These are phyloP conservation scores for Hecatera dysodea DNA, from an alignment of 2,888 invertebrate genomes.

Conservation along the genomic window DNA sequence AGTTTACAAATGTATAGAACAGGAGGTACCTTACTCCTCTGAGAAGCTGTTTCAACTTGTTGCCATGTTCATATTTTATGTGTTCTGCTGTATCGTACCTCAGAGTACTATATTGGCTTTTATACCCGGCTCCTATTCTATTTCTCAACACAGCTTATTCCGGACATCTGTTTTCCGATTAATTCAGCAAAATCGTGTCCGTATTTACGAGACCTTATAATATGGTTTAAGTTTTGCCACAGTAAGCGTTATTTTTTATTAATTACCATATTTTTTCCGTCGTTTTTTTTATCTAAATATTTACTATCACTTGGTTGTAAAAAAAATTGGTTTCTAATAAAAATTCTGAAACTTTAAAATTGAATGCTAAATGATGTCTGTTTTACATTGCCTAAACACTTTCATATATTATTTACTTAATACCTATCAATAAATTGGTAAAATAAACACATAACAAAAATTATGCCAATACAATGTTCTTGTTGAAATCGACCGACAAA, in stretches of 20 bases:
- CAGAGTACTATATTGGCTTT: conserved; percentile 29
- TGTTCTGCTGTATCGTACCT: conserved; percentile 12
- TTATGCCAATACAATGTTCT: neutral
- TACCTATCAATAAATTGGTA: neutral
- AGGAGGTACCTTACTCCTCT: neutral
- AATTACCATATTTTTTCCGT: no score
- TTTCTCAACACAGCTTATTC: conserved; percentile 9
- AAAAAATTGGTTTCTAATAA: no score
- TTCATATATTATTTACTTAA: no score
- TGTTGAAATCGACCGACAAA: conserved; percentile 48
- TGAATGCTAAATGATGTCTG: neutral
- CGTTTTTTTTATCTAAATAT: no score
- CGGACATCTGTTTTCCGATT: neutral
- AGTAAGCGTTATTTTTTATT: no score
- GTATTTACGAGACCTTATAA: no score
- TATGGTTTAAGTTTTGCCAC: neutral
- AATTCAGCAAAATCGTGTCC: neutral
- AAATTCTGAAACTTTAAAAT: no score
- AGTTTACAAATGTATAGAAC: conserved; percentile 1
- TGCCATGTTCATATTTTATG: conserved; percentile 33
- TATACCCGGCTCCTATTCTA: conserved; percentile 7
- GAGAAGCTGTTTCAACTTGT: conserved; percentile 28
- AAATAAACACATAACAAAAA: conserved; percentile 1
- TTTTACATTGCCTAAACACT: neutral
- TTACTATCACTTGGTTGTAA: no score